Evolutionary conservation across 1,140 invertebrate genomes (phyloP), one percentile per base, ranked within the genome.

Genomic region (Pseudomyrmex dendroicus): DNA sequence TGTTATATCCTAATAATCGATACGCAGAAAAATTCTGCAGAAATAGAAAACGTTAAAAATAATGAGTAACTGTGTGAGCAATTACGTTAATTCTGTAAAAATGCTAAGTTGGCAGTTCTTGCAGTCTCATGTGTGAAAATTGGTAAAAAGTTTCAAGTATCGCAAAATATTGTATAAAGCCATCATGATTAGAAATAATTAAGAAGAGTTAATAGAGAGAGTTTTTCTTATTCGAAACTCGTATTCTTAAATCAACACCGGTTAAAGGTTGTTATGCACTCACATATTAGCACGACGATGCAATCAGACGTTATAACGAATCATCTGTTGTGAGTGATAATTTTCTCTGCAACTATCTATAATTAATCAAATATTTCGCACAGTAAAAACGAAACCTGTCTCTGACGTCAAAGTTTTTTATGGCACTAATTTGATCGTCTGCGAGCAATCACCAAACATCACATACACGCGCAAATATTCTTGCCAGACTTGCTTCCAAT

Each of bases 401-500:
- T 61, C 44, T 80, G 50, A 87, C 56, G 61, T 84, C 52, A 15
- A 68, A 62, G 57, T 83, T 70, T 82, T 35, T 89, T 89, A 89
- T 89, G 87, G 87, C 87, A 88, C 87, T 88, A 85, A 66, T 77
- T 85, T 63, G 78, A 88, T 83, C 77, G 83, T 77, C 72, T 46
- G 70, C 67, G 57, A 50, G 46, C 25, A 61, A 80, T 78, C 72
- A 89, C 83, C 76, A 59, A 70, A 85, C 83, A 84, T 73, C 87
- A 85, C 86, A 63, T 83, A 66, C 62, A 50, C 72, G 72, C 66
- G 68, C 17, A 57, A 52, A 73, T 70, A 68, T 59, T 44, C 15
- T 50, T 25, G 63, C 13, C 10, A 73, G 59, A 9, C 50, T 66
- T 56, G 48, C 54, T 63, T n/a, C 22, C n/a, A 22, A 54, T 63